phyloP scores from a whole-genome alignment of 2,797 vertebrate species.

The Coilia nasus region DNA sequence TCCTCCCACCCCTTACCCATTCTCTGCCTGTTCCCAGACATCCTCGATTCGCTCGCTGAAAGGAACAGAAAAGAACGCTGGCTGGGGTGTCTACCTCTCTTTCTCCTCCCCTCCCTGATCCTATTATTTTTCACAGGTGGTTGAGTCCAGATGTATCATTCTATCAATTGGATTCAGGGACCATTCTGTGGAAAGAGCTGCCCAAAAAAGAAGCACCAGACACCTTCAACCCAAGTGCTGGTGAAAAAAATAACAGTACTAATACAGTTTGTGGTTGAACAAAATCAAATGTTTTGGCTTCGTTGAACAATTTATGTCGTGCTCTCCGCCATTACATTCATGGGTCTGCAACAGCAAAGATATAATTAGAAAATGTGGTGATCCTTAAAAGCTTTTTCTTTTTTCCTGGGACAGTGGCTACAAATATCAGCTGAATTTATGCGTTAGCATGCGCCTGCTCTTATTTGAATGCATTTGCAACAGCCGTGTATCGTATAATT shows the following conservation, averaged over 20 bases:
- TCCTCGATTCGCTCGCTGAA: slow-evolving; percentile 37
- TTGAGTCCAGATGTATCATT: slow-evolving; percentile 47
- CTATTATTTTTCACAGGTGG: slow-evolving; percentile 42
- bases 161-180: slow-evolving; percentile 48
- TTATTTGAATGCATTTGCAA: slow-evolving; percentile 26
- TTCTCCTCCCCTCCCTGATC: slow-evolving; percentile 34
- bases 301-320: neutral
- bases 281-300: neutral
- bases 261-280: neutral
- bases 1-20: slow-evolving; percentile 46
- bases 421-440: neutral
- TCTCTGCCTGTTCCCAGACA: neutral
- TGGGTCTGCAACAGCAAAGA: neutral
- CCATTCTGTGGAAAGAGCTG: slow-evolving; percentile 37
- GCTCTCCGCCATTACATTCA: neutral
- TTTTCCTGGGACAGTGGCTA: neutral
- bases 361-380: slow-evolving; percentile 14
- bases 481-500: neutral
- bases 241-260: neutral
- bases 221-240: neutral
- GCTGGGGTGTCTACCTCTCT: slow-evolving; percentile 43
- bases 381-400: neutral
- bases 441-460: neutral
- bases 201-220: neutral
- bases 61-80: slow-evolving; percentile 45